These are phyloP conservation scores for Halcyon badia DNA, from an alignment of 2,797 vertebrate species.

Conservation along the genomic window DNA sequence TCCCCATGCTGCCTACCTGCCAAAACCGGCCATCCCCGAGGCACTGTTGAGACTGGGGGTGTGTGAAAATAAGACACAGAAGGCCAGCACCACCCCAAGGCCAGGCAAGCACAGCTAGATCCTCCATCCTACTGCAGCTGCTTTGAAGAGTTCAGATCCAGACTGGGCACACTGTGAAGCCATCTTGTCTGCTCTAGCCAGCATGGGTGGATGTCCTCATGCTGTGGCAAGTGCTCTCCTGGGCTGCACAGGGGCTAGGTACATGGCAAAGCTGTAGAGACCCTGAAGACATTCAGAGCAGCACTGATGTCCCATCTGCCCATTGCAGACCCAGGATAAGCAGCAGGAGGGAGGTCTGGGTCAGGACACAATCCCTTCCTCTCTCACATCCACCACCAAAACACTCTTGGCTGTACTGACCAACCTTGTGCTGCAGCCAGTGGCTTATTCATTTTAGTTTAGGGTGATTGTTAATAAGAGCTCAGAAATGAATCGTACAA, in stretches of 20 bases:
- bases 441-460: neutral
- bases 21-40: neutral
- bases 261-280: neutral
- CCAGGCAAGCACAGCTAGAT: neutral
- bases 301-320: fast-evolving
- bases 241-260: neutral
- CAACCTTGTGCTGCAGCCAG: neutral
- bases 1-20: fast-evolving
- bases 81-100: neutral
- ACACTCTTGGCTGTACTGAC: neutral
- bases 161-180: neutral
- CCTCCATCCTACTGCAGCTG: neutral
- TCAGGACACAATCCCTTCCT: neutral
- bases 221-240: fast-evolving
- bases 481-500: neutral
- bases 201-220: fast-evolving
- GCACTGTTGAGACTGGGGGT: neutral
- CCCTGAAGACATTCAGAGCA: neutral
- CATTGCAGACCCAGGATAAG: neutral
- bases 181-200: neutral
- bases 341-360: neutral
- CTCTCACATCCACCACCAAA: neutral
- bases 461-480: neutral
- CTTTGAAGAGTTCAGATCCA: neutral
- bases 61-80: neutral